phyloP scores from a whole-genome alignment of 2,113 vertebrate genomes.

The Chinchilla lanigera region DNA sequence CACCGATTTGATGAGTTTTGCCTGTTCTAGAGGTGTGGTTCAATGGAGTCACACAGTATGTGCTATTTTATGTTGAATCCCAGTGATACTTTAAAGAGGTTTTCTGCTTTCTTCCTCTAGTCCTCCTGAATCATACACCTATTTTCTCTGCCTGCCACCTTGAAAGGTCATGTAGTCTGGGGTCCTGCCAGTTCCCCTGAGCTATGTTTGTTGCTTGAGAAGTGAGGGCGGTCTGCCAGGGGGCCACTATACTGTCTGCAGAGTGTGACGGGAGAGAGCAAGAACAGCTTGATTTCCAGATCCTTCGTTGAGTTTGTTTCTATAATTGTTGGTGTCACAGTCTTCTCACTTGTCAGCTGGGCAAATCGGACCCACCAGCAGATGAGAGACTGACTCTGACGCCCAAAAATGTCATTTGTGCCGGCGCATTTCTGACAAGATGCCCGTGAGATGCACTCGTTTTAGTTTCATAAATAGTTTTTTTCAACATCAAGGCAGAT shows the following conservation, averaged over 20 bases:
- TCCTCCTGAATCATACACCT: not conserved
- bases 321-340: slow-evolving; percentile 63
- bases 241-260: slow-evolving; percentile 29
- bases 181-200: not conserved
- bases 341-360: slow-evolving; percentile 69
- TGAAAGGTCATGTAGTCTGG: not conserved
- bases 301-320: slow-evolving; percentile 62
- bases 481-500: slow-evolving; percentile 34
- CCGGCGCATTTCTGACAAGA: slow-evolving; percentile 63
- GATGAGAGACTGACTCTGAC: slow-evolving; percentile 56
- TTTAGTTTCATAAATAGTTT: slow-evolving; percentile 50
- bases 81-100: not conserved
- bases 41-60: not conserved
- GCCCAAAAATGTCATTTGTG: slow-evolving; percentile 65
- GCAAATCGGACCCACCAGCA: slow-evolving; percentile 36
- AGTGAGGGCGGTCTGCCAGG: slow-evolving; percentile 53
- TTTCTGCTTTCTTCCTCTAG: slow-evolving; percentile 6
- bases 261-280: not conserved
- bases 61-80: not conserved
- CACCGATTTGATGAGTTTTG: not conserved
- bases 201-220: slow-evolving; percentile 12
- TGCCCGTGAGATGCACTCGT: slow-evolving; percentile 35
- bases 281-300: slow-evolving; percentile 66
- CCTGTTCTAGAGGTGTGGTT: not conserved
- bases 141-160: not conserved